Base-by-base conservation (phyloP, 2,797 vertebrate species). In the Protosalanx chinensis region DNA sequence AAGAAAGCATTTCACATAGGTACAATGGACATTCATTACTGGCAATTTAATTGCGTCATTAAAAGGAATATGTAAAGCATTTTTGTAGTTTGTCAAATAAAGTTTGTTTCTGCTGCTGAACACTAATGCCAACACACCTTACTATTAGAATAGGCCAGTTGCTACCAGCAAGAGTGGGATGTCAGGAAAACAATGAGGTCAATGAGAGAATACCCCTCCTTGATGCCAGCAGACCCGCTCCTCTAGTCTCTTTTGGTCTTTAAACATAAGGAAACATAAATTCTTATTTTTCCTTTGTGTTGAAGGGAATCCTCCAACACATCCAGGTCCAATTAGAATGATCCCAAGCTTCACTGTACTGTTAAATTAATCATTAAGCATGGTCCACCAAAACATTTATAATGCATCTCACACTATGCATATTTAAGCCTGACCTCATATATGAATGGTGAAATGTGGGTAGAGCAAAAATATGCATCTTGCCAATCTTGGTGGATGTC, bases 341-440 rank as follows among this genome's bases (percentile, higher is more conserved):
- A 30, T 16, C 51, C 27, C 27, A 51, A 30, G 46, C 72, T 73
- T 70, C 76, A 75, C 5, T 18, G 64, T 59, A 30, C 67, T 73
- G 81, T 41, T 41, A 41, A 41, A 41, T 66, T 72, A 72, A 81
- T 78, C 77, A 76, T 33, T 72, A 57, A 49, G 71, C 70, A 69
- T 76, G 76, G 76, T 57, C 61, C 73, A 63, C 35, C 23, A 0
- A 58, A 41, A 60, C 64, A 85, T 76, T 65, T 72, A 82, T 68
- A 86, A 64, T 76, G 37, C 8, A 41, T 41, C 70, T 76, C 75
- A 72, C 75, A 73, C 59, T 62, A 32, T 56, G 70, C 76, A 51
- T 72, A 78, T 72, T 74, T 20, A 74, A 71, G 72, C 41, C 67
- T 79, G 82, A 85, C 83, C 81, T 84, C 72, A 23, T 56, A 65